Conservation (phyloP, 1,140 invertebrate genomes). For the Drosophila ficusphila region DNA sequence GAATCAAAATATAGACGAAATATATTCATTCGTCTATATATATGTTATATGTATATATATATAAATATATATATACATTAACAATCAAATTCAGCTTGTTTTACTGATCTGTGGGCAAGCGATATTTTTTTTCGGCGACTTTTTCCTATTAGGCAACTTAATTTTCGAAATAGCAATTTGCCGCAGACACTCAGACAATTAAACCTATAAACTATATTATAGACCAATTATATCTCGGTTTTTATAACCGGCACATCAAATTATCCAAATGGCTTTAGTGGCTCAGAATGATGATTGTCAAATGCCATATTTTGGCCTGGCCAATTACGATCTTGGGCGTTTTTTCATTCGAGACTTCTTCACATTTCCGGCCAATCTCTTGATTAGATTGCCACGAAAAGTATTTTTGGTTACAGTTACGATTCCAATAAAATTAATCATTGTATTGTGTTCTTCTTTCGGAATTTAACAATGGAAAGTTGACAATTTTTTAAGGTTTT, state of each 20-base stretch:
- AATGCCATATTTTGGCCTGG: slow-evolving; percentile 21
- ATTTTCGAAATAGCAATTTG: slow-evolving; percentile 32
- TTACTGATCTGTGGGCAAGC: slow-evolving; percentile 4
- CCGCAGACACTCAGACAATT: slow-evolving; percentile 16
- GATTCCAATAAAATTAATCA: not conserved
- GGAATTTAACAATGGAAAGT: no score
- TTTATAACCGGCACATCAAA: slow-evolving; percentile 46
- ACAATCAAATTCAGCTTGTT: slow-evolving; percentile 15
- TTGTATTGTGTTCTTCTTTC: not conserved
- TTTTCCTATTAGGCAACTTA: slow-evolving; percentile 29
- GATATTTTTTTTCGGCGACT: not conserved
- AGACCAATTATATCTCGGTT: slow-evolving; percentile 29
- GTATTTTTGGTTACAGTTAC: not conserved
- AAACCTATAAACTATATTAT: slow-evolving; percentile 33
- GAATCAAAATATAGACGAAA: slow-evolving; percentile 32
- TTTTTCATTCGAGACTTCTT: slow-evolving; percentile 1
- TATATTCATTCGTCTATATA: slow-evolving; percentile 23
- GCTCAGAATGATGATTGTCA: slow-evolving; percentile 41
- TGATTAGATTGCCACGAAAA: not conserved
- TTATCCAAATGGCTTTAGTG: slow-evolving; percentile 39
- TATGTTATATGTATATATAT: slow-evolving; percentile 2
- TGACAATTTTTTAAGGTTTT: no score
- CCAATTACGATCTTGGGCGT: slow-evolving; percentile 3
- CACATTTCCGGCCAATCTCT: not conserved
- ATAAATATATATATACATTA: not conserved